Evolutionary conservation across 2,797 vertebrate genomes (phyloP).

Genomic region (Scleropages formosus): DNA sequence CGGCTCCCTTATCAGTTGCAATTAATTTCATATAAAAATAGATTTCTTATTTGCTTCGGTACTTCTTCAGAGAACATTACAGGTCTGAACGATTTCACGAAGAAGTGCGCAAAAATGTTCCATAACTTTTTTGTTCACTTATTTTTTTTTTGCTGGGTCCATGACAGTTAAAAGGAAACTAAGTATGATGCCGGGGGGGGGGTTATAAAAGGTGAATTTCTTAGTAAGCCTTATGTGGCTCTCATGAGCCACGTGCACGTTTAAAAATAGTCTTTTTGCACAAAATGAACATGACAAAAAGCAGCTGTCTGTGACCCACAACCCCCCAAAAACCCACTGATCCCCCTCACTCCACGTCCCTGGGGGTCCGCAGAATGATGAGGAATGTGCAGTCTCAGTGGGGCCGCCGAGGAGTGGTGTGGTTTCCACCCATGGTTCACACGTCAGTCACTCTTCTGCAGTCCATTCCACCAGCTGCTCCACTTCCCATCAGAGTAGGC

Average conservation of each 20-base stretch:
- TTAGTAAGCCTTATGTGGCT: background rate
- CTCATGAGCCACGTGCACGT: background rate
- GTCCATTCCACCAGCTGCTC: background rate
- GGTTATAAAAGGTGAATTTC: constrained; percentile 14
- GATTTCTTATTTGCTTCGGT: constrained; percentile 16
- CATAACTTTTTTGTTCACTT: no score
- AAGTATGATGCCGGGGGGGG: background rate
- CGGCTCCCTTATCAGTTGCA: background rate
- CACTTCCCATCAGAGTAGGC: background rate
- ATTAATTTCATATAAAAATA: constrained; percentile 31
- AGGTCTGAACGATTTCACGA: constrained; percentile 16
- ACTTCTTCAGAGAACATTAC: constrained; percentile 5
- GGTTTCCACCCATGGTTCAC: background rate
- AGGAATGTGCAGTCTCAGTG: background rate
- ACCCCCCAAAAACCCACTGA: background rate
- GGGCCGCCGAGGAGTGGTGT: no score
- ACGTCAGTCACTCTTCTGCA: background rate
- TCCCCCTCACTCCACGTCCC: background rate
- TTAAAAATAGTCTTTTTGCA: background rate
- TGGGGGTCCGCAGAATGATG: background rate
- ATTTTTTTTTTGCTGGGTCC: background rate
- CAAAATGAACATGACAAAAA: background rate
- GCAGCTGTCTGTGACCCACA: background rate
- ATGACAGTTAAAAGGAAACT: background rate
- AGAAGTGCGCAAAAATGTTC: constrained; percentile 13